Conservation (phyloP, 1,140 invertebrate genomes). For the Drosophila mayri region DNA sequence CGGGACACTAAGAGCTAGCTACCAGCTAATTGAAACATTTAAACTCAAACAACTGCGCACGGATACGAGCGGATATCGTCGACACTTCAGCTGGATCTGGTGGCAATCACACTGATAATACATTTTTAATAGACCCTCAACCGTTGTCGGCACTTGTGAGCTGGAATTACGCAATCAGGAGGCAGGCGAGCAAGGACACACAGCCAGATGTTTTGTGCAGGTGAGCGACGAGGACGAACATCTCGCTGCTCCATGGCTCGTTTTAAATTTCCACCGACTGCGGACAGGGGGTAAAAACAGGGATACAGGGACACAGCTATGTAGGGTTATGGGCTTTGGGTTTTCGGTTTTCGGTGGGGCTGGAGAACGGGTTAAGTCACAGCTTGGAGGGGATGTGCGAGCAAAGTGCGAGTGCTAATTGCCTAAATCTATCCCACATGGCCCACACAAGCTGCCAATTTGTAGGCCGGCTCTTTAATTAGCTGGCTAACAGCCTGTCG, state of each 20-base stretch:
- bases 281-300: neutral
- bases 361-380: slow-evolving; percentile 17
- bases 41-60: slow-evolving; percentile 33
- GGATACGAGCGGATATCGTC: neutral
- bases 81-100: slow-evolving; percentile 35
- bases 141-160: slow-evolving; percentile 60
- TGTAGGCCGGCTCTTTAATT: slow-evolving; percentile 65
- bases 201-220: slow-evolving; percentile 38
- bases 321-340: slow-evolving; percentile 4
- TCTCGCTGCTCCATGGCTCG: slow-evolving; percentile 19
- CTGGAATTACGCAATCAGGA: slow-evolving; percentile 58
- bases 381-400: slow-evolving; percentile 24
- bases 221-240: slow-evolving; percentile 36
- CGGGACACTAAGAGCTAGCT: neutral
- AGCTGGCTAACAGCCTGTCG: slow-evolving; percentile 61
- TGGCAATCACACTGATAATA: slow-evolving; percentile 58
- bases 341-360: neutral
- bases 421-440: slow-evolving; percentile 78
- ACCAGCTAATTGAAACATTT: slow-evolving; percentile 49
- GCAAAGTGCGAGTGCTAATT: slow-evolving; percentile 53
- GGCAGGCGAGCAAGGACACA: slow-evolving; percentile 24
- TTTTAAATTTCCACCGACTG: slow-evolving; percentile 36
- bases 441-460: slow-evolving; percentile 70
- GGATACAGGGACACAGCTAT: neutral
- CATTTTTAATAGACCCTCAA: slow-evolving; percentile 68